phyloP scores from a whole-genome alignment of 2,797 vertebrate species.

The Euphonia xanthogaster region DNA sequence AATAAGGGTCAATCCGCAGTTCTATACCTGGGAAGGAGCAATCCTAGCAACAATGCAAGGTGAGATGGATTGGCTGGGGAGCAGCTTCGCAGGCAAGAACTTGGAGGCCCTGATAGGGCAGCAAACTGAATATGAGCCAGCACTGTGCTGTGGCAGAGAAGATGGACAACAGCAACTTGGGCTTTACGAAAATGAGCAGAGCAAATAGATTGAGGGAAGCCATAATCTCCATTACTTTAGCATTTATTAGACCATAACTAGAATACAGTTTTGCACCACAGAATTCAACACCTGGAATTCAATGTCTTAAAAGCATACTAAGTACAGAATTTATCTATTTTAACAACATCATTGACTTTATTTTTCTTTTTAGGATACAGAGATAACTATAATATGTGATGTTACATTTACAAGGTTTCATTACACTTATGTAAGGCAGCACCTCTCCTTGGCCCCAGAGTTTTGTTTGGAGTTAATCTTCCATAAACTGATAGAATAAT shows the following conservation, averaged over 20 bases:
- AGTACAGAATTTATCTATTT: neutral
- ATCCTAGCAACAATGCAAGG: neutral
- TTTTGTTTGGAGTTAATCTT: slow-evolving; percentile 53
- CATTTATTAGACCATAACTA: neutral
- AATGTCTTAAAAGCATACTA: neutral
- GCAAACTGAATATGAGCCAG: neutral
- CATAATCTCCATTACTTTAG: neutral
- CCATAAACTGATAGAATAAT: slow-evolving; percentile 29
- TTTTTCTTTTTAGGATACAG: slow-evolving; percentile 4
- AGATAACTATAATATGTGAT: neutral
- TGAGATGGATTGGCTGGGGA: neutral
- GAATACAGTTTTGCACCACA: neutral
- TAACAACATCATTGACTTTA: neutral
- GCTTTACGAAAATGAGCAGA: neutral
- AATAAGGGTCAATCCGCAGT: neutral
- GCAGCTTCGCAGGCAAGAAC: neutral
- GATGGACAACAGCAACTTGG: neutral
- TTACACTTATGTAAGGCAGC: neutral
- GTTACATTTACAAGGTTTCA: neutral
- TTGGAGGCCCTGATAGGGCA: neutral
- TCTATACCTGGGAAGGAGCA: neutral
- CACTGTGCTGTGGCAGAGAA: neutral
- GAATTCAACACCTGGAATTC: neutral
- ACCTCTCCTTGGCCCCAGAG: neutral
- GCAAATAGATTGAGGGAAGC: neutral